Evolutionary conservation across 2,113 vertebrate species (phyloP), one percentile per base, ranked within the genome.

Genomic region (Psammodynastes pulverulentus): DNA sequence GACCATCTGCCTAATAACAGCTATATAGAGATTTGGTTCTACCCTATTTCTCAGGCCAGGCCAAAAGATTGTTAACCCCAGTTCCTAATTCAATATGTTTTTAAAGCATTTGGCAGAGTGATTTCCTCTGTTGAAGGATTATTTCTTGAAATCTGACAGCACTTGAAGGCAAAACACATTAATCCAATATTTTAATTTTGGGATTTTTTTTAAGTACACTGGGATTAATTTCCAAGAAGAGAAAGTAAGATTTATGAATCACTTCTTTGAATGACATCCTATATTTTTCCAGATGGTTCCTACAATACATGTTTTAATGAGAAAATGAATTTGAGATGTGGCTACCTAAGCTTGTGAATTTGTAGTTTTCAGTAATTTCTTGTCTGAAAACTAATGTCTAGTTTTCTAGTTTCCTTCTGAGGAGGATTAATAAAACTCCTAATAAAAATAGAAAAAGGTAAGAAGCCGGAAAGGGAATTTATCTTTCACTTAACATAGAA

Each of bases 381-480:
- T 92, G 56, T 89, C 93, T 94, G 29, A 90, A 91, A 93, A 90
- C 94, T 95, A 92, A 95, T 89, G 95, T 93, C 91, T 87, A 91
- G 90, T 94, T 94, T 87, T n/a, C n/a, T n/a, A n/a, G n/a, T n/a
- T n/a, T n/a, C n/a, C n/a, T n/a, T 86, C 89, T 89, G 91, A 26
- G 26, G 23, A 87, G 62, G 3, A 87, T 23, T 88, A 23, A 58
- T 90, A 93, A 94, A 93, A 53, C 91, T 52, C n/a, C 10, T 92
- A 88, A 62, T 92, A 86, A 53, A 54, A 34, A 13, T 92, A 88
- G 72, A 92, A 86, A 53, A 54, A 39, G 89, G 79, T 49, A 54
- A 0, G 0, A 92, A 88, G 6, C 43, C 48, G 67, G 17, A 48
- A 54, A 29, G 7, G 53, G 26, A 62, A 43, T 46, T 91, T 91